phyloP scores from a whole-genome alignment of 1,140 invertebrate genomes.

The Caenorhabditis briggsae region DNA sequence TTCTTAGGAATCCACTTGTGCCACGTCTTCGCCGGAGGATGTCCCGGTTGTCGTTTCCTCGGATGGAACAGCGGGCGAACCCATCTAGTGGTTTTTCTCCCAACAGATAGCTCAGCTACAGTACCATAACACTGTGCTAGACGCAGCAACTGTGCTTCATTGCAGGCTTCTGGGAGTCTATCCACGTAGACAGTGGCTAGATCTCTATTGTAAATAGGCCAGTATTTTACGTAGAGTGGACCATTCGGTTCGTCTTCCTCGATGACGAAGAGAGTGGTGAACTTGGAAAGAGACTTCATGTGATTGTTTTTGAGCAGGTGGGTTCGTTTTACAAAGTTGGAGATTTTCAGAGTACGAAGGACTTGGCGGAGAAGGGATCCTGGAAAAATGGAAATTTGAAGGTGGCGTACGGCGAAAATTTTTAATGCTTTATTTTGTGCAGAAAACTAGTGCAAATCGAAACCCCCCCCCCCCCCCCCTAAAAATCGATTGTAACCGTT shows the following conservation, averaged over 20 bases:
- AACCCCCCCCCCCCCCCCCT: too few relatives aligned
- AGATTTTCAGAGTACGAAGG: neutral
- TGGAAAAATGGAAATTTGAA: neutral
- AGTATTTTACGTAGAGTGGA: neutral
- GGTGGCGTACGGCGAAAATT: too few relatives aligned
- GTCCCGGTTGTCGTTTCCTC: neutral
- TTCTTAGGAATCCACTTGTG: neutral
- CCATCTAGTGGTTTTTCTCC: neutral
- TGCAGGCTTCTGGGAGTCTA: slow-evolving; percentile 16
- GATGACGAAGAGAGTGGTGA: neutral
- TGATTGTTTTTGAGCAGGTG: neutral
- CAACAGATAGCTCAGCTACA: neutral
- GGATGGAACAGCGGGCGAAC: neutral
- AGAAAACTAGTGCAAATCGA: too few relatives aligned
- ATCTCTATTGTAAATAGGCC: neutral
- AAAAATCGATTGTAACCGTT: too few relatives aligned
- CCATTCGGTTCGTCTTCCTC: slow-evolving; percentile 23
- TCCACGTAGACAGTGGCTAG: slow-evolving; percentile 13
- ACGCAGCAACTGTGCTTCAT: neutral
- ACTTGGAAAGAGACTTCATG: slow-evolving; percentile 11
- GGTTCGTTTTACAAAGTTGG: slow-evolving; percentile 13
- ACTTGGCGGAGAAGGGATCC: slow-evolving; percentile 5
- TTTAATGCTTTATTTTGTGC: too few relatives aligned
- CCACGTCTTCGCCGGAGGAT: too few relatives aligned
- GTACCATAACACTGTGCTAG: slow-evolving; percentile 1